Conservation (phyloP, 2,888 invertebrate species). For the Pristionchus mayeri region DNA sequence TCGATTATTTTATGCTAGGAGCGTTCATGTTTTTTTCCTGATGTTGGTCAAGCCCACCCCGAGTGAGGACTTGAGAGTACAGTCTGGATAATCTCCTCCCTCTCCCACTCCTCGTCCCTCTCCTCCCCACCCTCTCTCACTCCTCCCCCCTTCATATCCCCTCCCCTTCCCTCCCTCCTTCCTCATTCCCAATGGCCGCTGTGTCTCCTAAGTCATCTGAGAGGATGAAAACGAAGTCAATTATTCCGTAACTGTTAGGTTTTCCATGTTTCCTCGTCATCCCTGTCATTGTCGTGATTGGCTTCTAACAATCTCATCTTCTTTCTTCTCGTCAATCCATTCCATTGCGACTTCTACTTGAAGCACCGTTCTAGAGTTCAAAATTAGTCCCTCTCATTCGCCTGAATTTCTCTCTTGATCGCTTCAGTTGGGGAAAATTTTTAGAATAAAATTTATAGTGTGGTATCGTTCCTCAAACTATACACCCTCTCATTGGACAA, state of each 20-base stretch:
- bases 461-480: too few relatives aligned
- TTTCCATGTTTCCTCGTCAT: too few relatives aligned
- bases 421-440: too few relatives aligned
- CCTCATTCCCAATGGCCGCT: not conserved
- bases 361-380: not conserved
- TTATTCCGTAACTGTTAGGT: not conserved
- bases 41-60: too few relatives aligned
- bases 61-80: not conserved
- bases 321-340: not conserved
- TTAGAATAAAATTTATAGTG: too few relatives aligned
- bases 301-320: too few relatives aligned
- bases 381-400: not conserved
- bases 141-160: not conserved
- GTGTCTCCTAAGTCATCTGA: slow-evolving; percentile 7
- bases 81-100: too few relatives aligned
- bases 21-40: too few relatives aligned
- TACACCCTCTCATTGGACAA: too few relatives aligned
- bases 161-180: not conserved
- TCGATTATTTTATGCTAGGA: too few relatives aligned
- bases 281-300: too few relatives aligned
- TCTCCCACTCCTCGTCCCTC: not conserved
- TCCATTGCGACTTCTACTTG: too few relatives aligned
- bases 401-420: not conserved
- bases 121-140: not conserved
- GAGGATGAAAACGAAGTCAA: not conserved